Evolutionary conservation across 2,797 vertebrate species (phyloP), one percentile per base, ranked within the genome.

Genomic region (Poecile montanus): DNA sequence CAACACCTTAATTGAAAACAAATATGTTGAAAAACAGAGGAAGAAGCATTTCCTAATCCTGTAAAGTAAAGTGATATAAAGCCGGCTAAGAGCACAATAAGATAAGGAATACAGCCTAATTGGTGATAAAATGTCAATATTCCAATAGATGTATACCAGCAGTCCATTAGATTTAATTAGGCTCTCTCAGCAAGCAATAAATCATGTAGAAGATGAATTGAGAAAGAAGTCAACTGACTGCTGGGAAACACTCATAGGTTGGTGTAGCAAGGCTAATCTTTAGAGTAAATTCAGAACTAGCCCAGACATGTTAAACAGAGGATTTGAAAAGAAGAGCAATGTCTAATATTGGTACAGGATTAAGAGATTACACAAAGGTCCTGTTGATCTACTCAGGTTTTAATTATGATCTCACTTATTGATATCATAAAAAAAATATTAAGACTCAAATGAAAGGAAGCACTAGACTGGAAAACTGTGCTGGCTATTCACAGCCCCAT

Each of bases 71-170:
- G 45, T 72, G 56, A 96, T 95, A 96, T 54, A 95, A 97, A 96
- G 63, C 44, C 94, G 82, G 72, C 56, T 94, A 94, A 95, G 42
- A 95, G 65, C 88, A 93, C 93, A 97, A 94, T 95, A 89, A 91
- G 83, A 97, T 96, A 95, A 97, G 72, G 78, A 93, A 91, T 87
- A 53, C 70, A 84, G 86, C 88, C 88, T 97, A 97, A 97, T 95
- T 96, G 89, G 89, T 97, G 93, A 97, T 98, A 95, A 98, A 97
- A 97, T 95, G 77, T 97, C 97, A 96, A 96, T 98, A 97, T 95
- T 89, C 84, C 96, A 93, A 93, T 96, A 96, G 94, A 83, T 47
- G 29, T 84, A 96, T 74, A 80, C 93, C 88, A 92, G 72, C 51
- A 96, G 90, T 90, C 87, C 92, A 96, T 96, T 96, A 94, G 84